Conservation (phyloP, 2,113 vertebrate species). For the Miniopterus natalensis region DNA sequence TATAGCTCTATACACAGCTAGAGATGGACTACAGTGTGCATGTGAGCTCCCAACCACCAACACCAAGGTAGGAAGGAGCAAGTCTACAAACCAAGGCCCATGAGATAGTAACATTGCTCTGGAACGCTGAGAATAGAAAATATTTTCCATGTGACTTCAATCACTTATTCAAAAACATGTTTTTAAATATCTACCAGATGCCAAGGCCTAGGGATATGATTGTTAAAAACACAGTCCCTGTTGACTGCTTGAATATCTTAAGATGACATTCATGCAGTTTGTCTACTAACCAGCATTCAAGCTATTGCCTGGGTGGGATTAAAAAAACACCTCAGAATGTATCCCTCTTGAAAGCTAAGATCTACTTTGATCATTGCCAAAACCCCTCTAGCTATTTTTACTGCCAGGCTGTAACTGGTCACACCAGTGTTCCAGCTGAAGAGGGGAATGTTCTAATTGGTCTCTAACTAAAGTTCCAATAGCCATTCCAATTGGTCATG, state of each 20-base stretch:
- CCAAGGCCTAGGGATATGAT: not conserved
- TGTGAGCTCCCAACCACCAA: not conserved
- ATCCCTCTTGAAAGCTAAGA: constrained; percentile 29
- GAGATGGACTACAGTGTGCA: not conserved
- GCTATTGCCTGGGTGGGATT: not conserved
- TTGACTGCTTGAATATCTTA: not conserved
- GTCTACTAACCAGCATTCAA: not conserved
- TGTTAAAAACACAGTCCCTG: not conserved
- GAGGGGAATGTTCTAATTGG: constrained; percentile 44
- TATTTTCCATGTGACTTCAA: not conserved
- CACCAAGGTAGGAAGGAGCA: not conserved
- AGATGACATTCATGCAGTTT: not conserved
- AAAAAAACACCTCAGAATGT: not conserved
- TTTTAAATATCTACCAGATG: constrained; percentile 32
- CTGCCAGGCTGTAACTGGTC: constrained; percentile 5
- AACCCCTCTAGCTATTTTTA: constrained; percentile 16
- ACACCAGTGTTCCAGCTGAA: constrained; percentile 17
- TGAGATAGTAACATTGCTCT: not conserved
- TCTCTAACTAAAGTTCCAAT: not conserved
- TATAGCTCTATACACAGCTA: not conserved
- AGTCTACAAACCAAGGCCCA: not conserved
- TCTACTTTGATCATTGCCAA: not conserved
- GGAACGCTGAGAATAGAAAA: not conserved
- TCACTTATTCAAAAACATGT: constrained; percentile 35
- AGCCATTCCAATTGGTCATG: constrained; percentile 37